Evolutionary conservation across 2,113 vertebrate genomes (phyloP).

Genomic region (Carassius carassius): DNA sequence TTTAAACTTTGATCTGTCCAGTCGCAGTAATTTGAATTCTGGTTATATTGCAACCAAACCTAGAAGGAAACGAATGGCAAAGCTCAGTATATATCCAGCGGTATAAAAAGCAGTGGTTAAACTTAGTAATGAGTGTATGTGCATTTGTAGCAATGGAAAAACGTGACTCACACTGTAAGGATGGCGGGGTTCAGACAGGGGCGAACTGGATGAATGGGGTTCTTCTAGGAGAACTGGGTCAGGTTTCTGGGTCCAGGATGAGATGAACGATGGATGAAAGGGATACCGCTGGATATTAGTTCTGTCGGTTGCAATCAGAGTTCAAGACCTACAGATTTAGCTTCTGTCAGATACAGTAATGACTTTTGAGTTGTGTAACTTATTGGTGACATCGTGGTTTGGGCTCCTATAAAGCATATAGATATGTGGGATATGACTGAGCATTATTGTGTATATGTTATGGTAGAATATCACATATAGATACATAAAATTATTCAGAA

Average conservation of each 20-base stretch:
- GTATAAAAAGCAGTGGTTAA: slow-evolving; percentile 58
- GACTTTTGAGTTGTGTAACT: not conserved
- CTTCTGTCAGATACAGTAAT: not conserved
- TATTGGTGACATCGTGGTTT: not conserved
- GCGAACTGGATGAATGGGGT: slow-evolving; percentile 24
- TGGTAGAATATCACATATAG: not conserved
- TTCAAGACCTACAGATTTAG: not conserved
- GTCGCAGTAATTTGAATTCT: not conserved
- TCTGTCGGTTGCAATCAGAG: not conserved
- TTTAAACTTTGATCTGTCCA: not conserved
- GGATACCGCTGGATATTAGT: not conserved
- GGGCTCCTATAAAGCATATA: not conserved
- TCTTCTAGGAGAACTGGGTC: slow-evolving; percentile 37
- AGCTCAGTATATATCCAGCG: slow-evolving; percentile 41
- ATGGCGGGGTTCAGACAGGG: slow-evolving; percentile 38
- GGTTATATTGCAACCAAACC: not conserved
- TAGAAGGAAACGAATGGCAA: slow-evolving; percentile 38
- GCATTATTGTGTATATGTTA: not conserved
- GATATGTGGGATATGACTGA: not conserved
- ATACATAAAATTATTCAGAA: not conserved
- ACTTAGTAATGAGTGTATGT: slow-evolving; percentile 22
- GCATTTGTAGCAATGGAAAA: slow-evolving; percentile 44
- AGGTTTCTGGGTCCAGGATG: slow-evolving; percentile 15
- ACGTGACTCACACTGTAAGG: slow-evolving; percentile 45
- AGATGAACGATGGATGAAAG: not conserved